Base-by-base conservation (phyloP, 2,888 invertebrate genomes). In the Sclerodermus sp. region DNA sequence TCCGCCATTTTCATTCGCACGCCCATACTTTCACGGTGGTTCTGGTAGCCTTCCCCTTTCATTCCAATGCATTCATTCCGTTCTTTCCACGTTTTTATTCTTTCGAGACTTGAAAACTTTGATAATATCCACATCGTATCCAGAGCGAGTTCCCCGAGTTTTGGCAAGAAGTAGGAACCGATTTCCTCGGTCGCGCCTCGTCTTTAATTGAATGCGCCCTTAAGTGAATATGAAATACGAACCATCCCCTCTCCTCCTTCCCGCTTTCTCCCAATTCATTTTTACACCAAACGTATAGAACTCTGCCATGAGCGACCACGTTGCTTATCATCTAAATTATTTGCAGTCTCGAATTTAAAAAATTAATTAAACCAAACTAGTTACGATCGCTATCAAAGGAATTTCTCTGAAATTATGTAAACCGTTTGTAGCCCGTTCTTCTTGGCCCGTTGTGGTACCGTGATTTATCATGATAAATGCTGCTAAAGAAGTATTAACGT, bases 31-130 rank as follows among this genome's bases (percentile, higher is more conserved):
- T 23, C 8, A 5, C 23, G 8, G 23, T 23, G 4, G 23, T 23
- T 8, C 3, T 8, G 4, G 23, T 23, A 8, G n/a, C n/a, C n/a
- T n/a, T n/a, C n/a, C n/a, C n/a, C n/a, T n/a, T n/a, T n/a, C n/a
- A n/a, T n/a, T 8, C 8, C 57, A 61, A 67, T 63, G 66, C 67
- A 68, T 72, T 71, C 68, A 72, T 68, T 67, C 60, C 54, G 53
- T 23, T 8, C 23, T 23, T 8, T 8, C 8, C 23, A n/a, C n/a
- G n/a, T 23, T 23, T 23, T 23, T 23, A 23, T 13, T 34, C 34
- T 34, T 8, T 12, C 45, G 30, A 39, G 31, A 23, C 45, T 45
- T 43, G 51, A 55, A 70, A 73, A 71, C 66, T 69, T 71, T 68
- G 63, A 71, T 73, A 70, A 69, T 68, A 73, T 68, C 63, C 58